A percentile compares a stretch with the other conserved stretches of the same genome.
Evolutionary conservation across 64 coral and sea anemone genomes (phyloP).

Genomic region (Montipora sp.): DNA sequence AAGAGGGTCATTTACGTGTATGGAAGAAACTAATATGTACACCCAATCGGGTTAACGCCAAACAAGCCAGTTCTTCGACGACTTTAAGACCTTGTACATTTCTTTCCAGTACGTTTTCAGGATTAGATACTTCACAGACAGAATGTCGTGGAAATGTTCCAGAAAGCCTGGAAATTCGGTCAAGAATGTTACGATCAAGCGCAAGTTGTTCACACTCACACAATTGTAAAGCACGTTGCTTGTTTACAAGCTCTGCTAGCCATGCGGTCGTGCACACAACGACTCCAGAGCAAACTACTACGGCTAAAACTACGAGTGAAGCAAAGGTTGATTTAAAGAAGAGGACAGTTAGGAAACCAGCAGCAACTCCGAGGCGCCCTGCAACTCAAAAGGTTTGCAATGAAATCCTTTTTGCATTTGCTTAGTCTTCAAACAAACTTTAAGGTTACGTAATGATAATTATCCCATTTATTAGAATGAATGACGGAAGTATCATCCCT

Average conservation of each 20-base stretch:
- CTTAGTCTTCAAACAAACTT: neutral
- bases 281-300: neutral
- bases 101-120: neutral
- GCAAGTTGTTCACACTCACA: neutral
- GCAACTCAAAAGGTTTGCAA: slow-evolving; percentile 27
- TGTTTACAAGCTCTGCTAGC: neutral
- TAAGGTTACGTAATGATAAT: neutral
- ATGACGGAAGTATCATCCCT: no score
- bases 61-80: neutral
- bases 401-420: no score
- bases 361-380: neutral
- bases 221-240: neutral
- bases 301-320: neutral
- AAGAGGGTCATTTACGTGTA: slow-evolving; percentile 9
- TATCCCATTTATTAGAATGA: no score
- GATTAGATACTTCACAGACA: neutral
- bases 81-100: neutral
- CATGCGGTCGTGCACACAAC: neutral
- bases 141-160: neutral
- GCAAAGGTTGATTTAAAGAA: neutral
- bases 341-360: slow-evolving; percentile 7
- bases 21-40: slow-evolving; percentile 8
- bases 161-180: neutral
- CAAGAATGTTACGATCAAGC: neutral
- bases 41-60: neutral